phyloP scores from a whole-genome alignment of 2,113 vertebrate species.

The Terrapene triunguis region DNA sequence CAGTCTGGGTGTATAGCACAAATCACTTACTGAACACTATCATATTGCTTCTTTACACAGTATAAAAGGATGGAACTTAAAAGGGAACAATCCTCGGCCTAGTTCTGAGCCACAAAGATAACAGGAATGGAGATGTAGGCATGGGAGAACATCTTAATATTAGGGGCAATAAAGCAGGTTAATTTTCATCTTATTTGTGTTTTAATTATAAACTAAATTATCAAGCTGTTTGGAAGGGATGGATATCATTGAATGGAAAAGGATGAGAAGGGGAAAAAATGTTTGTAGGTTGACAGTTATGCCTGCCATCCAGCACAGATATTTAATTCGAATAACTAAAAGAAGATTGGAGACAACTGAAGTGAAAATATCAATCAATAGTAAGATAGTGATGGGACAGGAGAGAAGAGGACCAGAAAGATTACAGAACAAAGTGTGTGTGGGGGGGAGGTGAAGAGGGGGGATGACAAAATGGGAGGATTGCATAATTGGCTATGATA shows the following conservation, averaged over 20 bases:
- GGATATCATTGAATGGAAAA: background rate
- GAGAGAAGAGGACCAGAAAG: background rate
- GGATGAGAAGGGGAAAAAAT: background rate
- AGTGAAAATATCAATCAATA: constrained; percentile 49
- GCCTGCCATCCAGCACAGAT: background rate
- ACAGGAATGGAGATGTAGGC: background rate
- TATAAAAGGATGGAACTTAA: constrained; percentile 25
- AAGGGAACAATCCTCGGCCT: background rate
- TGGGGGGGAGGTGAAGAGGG: background rate
- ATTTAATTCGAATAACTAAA: constrained; percentile 54
- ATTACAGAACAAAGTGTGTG: background rate
- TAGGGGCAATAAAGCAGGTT: background rate
- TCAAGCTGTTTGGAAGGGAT: background rate
- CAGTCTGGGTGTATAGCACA: background rate
- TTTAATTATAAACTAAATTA: background rate
- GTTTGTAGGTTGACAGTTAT: constrained; percentile 45
- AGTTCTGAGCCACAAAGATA: constrained; percentile 14
- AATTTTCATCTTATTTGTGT: background rate
- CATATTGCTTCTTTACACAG: constrained; percentile 15
- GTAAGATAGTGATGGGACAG: constrained; percentile 25
- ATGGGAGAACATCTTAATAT: constrained; percentile 23
- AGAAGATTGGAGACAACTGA: constrained; percentile 31
- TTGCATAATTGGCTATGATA: background rate
- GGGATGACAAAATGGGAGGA: constrained; percentile 31
- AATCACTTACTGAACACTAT: background rate